Evolutionary conservation across 1,140 invertebrate species (phyloP), one percentile per base, ranked within the genome.

Genomic region (Diabrotica undecimpunctata): DNA sequence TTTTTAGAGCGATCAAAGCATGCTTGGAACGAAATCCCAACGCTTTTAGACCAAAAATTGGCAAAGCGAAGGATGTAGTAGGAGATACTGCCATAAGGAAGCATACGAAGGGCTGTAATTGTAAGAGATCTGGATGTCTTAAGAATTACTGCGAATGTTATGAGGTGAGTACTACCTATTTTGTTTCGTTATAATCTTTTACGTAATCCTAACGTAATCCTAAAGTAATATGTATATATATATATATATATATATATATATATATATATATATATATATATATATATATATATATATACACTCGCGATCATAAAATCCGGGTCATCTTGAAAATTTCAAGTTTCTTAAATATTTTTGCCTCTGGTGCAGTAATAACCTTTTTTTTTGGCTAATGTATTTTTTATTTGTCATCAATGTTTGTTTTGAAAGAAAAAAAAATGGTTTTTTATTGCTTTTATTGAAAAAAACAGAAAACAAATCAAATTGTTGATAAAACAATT

Each of bases 61-160:
- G 96, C 60, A 92, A 94, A 83, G 84, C 85, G 81, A 78, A 90
- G 88, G 78, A 86, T 81, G 65, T 67, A 14, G 66, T 69, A 4
- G 86, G 86, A 37, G 82, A 83, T 67, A 83, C 82, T 65, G 75
- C 80, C 7, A 73, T 83, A 10, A 66, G 79, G 69, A 82, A 95
- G 74, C 97, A 99, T 74, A 98, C 97, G 67, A 99, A 99, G 83
- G 98, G 98, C 5, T 99, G 98, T 77, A 98, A 99, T 77, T 99
- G 98, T 79, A 99, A 99, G 82, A 85, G 97, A 62, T 98, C 96
- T 50, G 96, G 96, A 7, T 99, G 98, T 83, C 84, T 99, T 36
- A 99, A 99, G 79, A 99, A 99, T 82, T 99, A 99, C 79, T 99
- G 98, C 81, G 98, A 99, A 86, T 99, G 98, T 81, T 99, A 98